Conservation (phyloP, 2,888 invertebrate species). For the Agrotis ipsilon region DNA sequence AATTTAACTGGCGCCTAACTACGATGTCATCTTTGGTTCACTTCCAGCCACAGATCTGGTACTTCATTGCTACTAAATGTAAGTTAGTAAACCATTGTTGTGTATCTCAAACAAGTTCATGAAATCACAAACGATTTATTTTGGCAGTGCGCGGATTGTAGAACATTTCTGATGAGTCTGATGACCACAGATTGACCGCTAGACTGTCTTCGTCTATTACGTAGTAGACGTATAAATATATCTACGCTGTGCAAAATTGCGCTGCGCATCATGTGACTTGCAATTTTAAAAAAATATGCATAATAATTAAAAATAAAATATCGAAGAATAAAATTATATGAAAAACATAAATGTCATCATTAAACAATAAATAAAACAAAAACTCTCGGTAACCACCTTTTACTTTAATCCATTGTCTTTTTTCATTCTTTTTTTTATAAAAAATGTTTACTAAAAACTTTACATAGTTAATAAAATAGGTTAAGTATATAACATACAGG, state of each 20-base stretch:
- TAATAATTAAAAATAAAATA: too few relatives aligned
- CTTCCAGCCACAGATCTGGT: too few relatives aligned
- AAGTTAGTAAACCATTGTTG: too few relatives aligned
- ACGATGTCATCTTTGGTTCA: not conserved
- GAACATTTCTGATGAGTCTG: too few relatives aligned
- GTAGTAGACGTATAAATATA: not conserved
- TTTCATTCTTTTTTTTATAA: constrained; percentile 65
- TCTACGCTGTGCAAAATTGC: too few relatives aligned
- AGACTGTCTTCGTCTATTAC: not conserved
- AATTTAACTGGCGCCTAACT: not conserved
- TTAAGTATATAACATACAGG: constrained; percentile 60
- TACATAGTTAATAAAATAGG: constrained; percentile 65
- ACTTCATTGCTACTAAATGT: too few relatives aligned
- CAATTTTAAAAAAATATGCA: too few relatives aligned
- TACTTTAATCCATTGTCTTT: constrained; percentile 76
- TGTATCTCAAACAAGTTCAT: too few relatives aligned
- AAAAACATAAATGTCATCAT: not conserved
- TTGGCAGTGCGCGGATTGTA: too few relatives aligned
- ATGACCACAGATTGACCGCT: too few relatives aligned
- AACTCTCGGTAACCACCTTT: constrained; percentile 78
- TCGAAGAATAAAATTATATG: not conserved
- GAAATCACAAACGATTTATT: too few relatives aligned
- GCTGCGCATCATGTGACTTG: too few relatives aligned
- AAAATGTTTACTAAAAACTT: constrained; percentile 68
- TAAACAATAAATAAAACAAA: constrained; percentile 73